These are phyloP conservation scores for Ferrisia virgata DNA, from an alignment of 2,888 invertebrate species.

Conservation along the genomic window DNA sequence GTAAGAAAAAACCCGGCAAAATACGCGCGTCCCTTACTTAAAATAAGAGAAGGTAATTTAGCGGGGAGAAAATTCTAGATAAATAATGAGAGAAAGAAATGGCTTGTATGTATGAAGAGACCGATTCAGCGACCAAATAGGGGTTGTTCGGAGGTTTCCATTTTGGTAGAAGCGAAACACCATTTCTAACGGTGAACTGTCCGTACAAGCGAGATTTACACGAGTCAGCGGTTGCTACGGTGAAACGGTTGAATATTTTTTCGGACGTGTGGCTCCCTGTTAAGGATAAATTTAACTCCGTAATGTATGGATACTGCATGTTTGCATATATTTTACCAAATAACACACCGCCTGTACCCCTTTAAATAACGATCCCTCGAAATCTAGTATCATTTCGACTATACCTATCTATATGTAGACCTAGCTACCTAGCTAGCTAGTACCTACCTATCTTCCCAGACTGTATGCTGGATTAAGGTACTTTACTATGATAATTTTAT, in stretches of 20 bases:
- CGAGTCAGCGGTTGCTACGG: conserved; percentile 15
- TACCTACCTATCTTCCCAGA: not conserved
- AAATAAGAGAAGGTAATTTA: conserved; percentile 20
- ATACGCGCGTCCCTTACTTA: not conserved
- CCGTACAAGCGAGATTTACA: conserved; percentile 26
- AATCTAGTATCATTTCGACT: not conserved
- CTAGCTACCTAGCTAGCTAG: too few species aligned
- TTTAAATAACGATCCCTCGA: not conserved
- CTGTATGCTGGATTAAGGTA: not conserved
- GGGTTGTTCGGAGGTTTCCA: conserved; percentile 37
- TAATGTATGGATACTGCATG: not conserved
- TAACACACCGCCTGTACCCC: not conserved
- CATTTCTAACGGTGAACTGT: conserved; percentile 23
- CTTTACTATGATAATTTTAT: conserved; percentile 2
- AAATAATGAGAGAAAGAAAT: conserved; percentile 25
- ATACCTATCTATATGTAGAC: not conserved
- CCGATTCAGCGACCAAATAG: conserved; percentile 38
- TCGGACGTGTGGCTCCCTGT: conserved; percentile 6
- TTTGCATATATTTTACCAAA: not conserved
- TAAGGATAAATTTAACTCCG: not conserved
- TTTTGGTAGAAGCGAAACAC: conserved; percentile 29
- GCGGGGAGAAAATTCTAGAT: conserved; percentile 25
- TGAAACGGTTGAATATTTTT: conserved; percentile 6
- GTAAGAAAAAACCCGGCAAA: not conserved
- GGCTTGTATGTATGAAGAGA: conserved; percentile 20